Evolutionary conservation across 2,888 invertebrate genomes (phyloP).

Genomic region (Marasmarcha lunaedactyla): DNA sequence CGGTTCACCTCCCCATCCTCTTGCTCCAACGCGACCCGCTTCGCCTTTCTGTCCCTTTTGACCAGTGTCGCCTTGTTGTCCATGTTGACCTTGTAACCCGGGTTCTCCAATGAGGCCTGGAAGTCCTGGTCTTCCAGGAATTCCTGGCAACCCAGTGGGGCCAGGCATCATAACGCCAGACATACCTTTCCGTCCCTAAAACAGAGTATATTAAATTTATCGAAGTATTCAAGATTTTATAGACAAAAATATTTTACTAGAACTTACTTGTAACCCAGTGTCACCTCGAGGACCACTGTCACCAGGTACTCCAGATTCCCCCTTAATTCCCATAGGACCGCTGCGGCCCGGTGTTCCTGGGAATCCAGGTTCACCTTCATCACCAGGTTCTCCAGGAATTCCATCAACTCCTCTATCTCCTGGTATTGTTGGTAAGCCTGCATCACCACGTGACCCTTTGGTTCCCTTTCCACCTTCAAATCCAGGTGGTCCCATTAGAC

Average conservation of each 20-base stretch:
- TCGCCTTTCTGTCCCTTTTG: slow-evolving; percentile 70
- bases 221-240: not conserved
- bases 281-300: slow-evolving; percentile 69
- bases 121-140: slow-evolving; percentile 78
- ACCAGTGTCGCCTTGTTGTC: slow-evolving; percentile 50
- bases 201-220: not conserved
- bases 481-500: slow-evolving; percentile 71
- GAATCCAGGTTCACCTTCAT: slow-evolving; percentile 68
- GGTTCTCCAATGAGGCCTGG: slow-evolving; percentile 70
- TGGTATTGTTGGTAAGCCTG: slow-evolving; percentile 52
- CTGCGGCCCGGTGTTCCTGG: slow-evolving; percentile 65
- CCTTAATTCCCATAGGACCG: slow-evolving; percentile 55
- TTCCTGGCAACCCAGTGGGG: slow-evolving; percentile 77
- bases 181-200: slow-evolving; percentile 53
- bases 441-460: slow-evolving; percentile 61
- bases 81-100: slow-evolving; percentile 52
- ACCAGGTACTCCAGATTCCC: slow-evolving; percentile 58
- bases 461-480: slow-evolving; percentile 70
- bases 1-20: slow-evolving; percentile 40
- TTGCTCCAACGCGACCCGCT: slow-evolving; percentile 44
- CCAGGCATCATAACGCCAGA: slow-evolving; percentile 66
- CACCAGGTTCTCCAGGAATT: slow-evolving; percentile 56
- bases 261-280: slow-evolving; percentile 37
- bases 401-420: slow-evolving; percentile 52
- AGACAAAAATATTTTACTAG: slow-evolving; percentile 3